Percentiles rank a stretch among this genome's conserved stretches.
Conservation (phyloP, 2,797 vertebrate genomes). For the Xiphophorus birchmanni region DNA sequence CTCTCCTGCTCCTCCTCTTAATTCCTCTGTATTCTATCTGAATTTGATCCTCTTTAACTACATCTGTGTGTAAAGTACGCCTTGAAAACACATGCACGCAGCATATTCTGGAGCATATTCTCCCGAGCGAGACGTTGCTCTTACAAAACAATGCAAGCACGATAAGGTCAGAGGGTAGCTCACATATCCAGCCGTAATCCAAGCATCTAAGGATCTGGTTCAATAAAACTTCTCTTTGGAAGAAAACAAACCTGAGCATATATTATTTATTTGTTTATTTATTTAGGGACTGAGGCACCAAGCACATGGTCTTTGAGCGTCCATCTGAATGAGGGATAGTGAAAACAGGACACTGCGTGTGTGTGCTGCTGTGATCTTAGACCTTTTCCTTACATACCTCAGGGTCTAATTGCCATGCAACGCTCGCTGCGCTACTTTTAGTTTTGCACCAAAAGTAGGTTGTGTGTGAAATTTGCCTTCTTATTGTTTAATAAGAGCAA, state of each 20-base stretch:
- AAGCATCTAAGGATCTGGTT: slow-evolving; percentile 30
- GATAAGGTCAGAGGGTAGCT: slow-evolving; percentile 14
- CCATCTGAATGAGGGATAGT: background rate
- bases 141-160: background rate
- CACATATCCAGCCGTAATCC: slow-evolving; percentile 30
- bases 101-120: background rate
- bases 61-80: slow-evolving; percentile 11
- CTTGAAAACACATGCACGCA: slow-evolving; percentile 1
- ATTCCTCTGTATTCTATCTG: slow-evolving; percentile 32
- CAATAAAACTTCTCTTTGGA: slow-evolving; percentile 26
- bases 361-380: background rate
- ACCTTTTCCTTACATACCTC: background rate
- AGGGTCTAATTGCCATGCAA: background rate
- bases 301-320: background rate
- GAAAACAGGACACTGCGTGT: background rate
- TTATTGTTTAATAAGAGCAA: too few relatives aligned
- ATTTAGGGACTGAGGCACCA: background rate
- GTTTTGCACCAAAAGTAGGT: background rate
- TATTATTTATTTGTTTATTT: background rate
- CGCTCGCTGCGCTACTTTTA: background rate
- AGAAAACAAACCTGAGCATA: slow-evolving; percentile 10
- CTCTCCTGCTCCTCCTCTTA: slow-evolving; percentile 14
- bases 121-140: background rate
- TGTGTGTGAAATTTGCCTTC: too few relatives aligned
- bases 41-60: slow-evolving; percentile 13